phyloP scores from a whole-genome alignment of 2,797 vertebrate genomes.

The Phataginus tetradactyla region DNA sequence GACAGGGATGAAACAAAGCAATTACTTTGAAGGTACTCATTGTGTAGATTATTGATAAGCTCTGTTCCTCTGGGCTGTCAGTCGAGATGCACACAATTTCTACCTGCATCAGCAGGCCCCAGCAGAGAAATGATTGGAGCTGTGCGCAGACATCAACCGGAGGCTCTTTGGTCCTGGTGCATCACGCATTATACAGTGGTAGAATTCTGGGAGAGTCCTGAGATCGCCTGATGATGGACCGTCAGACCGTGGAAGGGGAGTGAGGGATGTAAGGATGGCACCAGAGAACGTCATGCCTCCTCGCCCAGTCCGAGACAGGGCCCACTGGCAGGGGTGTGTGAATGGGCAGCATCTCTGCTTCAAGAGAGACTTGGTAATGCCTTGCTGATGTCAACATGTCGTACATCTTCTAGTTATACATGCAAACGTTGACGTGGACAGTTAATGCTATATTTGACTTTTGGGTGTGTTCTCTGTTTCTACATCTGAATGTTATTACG shows the following conservation, averaged over 20 bases:
- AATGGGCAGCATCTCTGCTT: not conserved
- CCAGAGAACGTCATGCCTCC: not conserved
- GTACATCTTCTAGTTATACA: fast-evolving
- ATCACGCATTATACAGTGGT: not conserved
- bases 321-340: fast-evolving
- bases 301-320: not conserved
- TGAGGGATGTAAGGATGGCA: not conserved
- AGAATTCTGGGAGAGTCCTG: not conserved
- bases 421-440: not conserved
- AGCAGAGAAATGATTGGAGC: not conserved
- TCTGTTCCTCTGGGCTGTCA: not conserved
- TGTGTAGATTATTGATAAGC: slow-evolving; percentile 2
- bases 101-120: not conserved
- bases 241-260: not conserved
- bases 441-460: not conserved
- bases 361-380: not conserved
- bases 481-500: not conserved
- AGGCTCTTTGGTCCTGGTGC: not conserved
- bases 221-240: not conserved
- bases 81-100: not conserved
- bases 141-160: not conserved
- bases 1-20: slow-evolving; percentile 14
- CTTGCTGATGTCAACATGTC: fast-evolving
- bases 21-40: not conserved
- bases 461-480: not conserved